Evolutionary conservation across 2,113 vertebrate genomes (phyloP).

Genomic region (Thermophis baileyi): DNA sequence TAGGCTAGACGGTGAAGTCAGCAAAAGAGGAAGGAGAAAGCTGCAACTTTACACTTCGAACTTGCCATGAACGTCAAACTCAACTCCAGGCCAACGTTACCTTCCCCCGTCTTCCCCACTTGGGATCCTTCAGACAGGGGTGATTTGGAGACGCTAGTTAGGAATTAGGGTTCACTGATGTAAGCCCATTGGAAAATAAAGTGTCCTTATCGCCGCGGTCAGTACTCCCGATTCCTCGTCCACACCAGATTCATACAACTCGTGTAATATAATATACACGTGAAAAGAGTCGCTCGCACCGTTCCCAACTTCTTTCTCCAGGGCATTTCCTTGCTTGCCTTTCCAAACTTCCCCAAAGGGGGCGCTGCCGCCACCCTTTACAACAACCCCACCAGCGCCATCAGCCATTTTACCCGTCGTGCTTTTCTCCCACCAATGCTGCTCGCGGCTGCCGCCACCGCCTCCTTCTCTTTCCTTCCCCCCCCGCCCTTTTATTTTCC

Average conservation of each 20-base stretch:
- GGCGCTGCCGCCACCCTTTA: background rate
- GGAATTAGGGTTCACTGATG: background rate
- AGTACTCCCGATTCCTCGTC: background rate
- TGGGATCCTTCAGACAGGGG: background rate
- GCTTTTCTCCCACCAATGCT: background rate
- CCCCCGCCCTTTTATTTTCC: no score
- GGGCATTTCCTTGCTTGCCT: background rate
- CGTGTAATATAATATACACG: background rate
- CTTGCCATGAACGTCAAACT: background rate
- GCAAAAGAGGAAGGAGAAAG: background rate
- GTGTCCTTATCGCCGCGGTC: background rate
- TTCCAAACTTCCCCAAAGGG: background rate
- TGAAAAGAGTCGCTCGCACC: background rate
- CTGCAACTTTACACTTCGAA: background rate
- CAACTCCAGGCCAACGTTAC: background rate
- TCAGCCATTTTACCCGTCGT: conserved; percentile 1
- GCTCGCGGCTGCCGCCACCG: background rate
- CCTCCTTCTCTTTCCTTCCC: background rate
- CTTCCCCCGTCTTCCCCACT: background rate
- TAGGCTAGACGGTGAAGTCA: background rate
- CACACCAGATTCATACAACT: background rate
- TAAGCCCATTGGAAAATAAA: background rate
- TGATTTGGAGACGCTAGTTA: background rate
- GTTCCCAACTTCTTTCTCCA: background rate
- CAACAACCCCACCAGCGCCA: background rate